phyloP scores from a whole-genome alignment of 1,140 invertebrate genomes.

The Dryas iulia region DNA sequence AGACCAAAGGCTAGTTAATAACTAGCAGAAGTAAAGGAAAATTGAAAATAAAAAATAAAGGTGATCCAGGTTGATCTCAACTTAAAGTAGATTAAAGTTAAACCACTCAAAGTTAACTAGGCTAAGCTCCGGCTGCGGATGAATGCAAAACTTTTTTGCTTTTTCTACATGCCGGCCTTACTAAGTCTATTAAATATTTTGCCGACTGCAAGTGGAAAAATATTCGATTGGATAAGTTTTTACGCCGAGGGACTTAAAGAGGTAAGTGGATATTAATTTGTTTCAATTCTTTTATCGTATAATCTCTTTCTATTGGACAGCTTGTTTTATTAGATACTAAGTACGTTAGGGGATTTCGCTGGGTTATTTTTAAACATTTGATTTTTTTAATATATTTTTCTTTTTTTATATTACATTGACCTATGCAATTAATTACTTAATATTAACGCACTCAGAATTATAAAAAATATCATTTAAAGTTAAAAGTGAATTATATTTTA shows the following conservation, averaged over 20 bases:
- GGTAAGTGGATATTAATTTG: conserved; percentile 19
- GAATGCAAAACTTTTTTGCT: conserved; percentile 40
- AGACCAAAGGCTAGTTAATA: conserved; percentile 30
- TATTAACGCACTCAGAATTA: no score
- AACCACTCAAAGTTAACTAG: conserved; percentile 53
- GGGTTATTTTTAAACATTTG: not conserved
- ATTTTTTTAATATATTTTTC: no score
- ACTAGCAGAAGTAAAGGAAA: conserved; percentile 36
- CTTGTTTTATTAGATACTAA: not conserved
- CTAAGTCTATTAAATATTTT: conserved; percentile 51
- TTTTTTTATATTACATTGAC: no score
- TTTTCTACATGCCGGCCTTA: conserved; percentile 38
- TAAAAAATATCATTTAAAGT: no score
- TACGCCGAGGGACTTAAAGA: conserved; percentile 17
- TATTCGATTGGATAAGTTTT: conserved; percentile 32
- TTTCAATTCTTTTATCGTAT: conserved; percentile 2
- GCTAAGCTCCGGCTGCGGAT: conserved; percentile 43
- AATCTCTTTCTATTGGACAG: not conserved
- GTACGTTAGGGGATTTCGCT: not conserved
- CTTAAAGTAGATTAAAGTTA: conserved; percentile 60
- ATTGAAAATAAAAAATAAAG: conserved; percentile 52
- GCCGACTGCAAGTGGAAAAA: conserved; percentile 29
- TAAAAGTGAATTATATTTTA: no score
- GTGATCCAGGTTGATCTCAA: conserved; percentile 47
- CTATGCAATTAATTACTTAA: no score